A percentile compares a stretch with the other conserved stretches of the same genome.
Conservation (phyloP, 2,888 invertebrate species). For the Hecatera dysodea region DNA sequence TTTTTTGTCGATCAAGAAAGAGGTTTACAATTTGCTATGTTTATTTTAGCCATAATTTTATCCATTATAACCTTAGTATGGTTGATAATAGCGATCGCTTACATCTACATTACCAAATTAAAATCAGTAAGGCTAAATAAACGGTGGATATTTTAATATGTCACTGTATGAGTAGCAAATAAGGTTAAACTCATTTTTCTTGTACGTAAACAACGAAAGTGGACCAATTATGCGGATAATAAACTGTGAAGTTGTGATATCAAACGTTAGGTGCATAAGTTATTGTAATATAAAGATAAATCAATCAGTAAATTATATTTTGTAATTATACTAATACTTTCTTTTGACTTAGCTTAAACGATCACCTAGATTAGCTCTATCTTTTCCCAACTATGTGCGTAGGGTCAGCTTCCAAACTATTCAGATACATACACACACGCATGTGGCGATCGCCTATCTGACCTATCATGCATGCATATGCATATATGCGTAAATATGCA, state of each 20-base stretch:
- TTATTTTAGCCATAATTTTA: slow-evolving; percentile 78
- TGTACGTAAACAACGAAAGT: slow-evolving; percentile 46
- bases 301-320: slow-evolving; percentile 60
- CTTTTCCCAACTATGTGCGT: neutral
- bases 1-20: slow-evolving; percentile 75
- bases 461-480: neutral
- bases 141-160: slow-evolving; percentile 67
- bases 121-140: slow-evolving; percentile 74
- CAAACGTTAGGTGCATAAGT: slow-evolving; percentile 41
- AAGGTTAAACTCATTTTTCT: slow-evolving; percentile 28
- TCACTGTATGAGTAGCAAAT: slow-evolving; percentile 20
- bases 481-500: neutral
- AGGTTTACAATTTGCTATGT: slow-evolving; percentile 80
- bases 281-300: slow-evolving; percentile 46
- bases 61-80: slow-evolving; percentile 79
- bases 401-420: no score
- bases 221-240: slow-evolving; percentile 33
- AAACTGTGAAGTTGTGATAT: slow-evolving; percentile 60
- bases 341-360: slow-evolving; percentile 8
- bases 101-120: slow-evolving; percentile 79
- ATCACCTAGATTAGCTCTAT: neutral
- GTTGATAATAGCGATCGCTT: slow-evolving; percentile 76
- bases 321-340: slow-evolving; percentile 40
- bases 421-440: neutral
- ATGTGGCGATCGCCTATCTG: neutral